Evolutionary conservation across 2,797 vertebrate genomes (phyloP), one percentile per base, ranked within the genome.

Genomic region (Psittacula derbiana): DNA sequence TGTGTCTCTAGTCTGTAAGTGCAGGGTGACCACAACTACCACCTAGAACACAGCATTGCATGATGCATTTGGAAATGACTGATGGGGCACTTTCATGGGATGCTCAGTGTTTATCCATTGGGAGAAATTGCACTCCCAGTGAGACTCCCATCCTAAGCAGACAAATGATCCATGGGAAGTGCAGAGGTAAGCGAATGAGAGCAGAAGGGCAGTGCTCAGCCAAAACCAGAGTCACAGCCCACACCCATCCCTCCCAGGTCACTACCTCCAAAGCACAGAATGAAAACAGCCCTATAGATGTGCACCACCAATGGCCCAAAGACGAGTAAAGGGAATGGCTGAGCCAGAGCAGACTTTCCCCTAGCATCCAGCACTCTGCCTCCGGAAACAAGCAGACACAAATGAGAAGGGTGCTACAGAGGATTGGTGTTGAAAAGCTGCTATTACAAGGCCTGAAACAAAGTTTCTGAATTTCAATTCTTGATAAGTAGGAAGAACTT

Each of bases 41-140:
- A 8, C 1, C 0, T 44, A 31, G 75, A 82, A 65, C 62, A 44
- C 1, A 0, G 16, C 16, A 31, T 3, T 25, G 13, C 13, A 16
- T 12, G 38, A 46, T 13, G 8, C 0, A 0, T 57, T 70, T 86
- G 72, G 55, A 80, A 80, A 66, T 58, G 20, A 28, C 24, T 49
- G 36, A 24, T 49, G 23, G 19, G 17, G 9, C 25, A 23, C 7
- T 38, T 13, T 11, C 17, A 11, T 23, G 12, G 19, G 65, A 33
- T 46, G 18, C 4, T 74, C 44, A 14, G 15, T 28, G 13, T 31
- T 70, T 16, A 58, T 27, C 12, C n/a, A 6, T 0, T 38, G 12
- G 6, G 10, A 58, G 21, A 91, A 75, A 12, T 1, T 2, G 11
- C 14, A 25, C 9, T 61, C 8, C 23, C 27, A 24, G 27, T 0